These are phyloP conservation scores for Dolichallabes microphthalmus DNA, from an alignment of 2,113 vertebrate genomes.

Conservation along the genomic window DNA sequence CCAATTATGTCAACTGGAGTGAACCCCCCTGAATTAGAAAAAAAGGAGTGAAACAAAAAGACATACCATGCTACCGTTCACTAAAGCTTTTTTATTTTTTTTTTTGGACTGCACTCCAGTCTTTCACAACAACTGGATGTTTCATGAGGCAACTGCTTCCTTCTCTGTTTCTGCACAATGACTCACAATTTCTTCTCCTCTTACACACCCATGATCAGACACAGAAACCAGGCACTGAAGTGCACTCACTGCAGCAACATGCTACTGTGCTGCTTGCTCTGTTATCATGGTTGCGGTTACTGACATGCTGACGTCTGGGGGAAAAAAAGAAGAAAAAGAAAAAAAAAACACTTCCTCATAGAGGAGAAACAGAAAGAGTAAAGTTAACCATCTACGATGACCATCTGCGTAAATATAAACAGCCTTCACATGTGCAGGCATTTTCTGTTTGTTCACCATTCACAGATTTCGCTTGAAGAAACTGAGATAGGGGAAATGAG, in stretches of 20 bases:
- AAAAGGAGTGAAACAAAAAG: slow-evolving; percentile 27
- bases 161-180: slow-evolving; percentile 33
- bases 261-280: neutral
- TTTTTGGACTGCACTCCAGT: neutral
- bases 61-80: slow-evolving; percentile 13
- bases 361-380: slow-evolving; percentile 13
- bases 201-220: neutral
- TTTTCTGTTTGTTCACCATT: neutral
- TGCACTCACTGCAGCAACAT: neutral
- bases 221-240: neutral
- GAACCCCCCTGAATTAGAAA: slow-evolving; percentile 33
- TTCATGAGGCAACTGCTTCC: slow-evolving; percentile 38
- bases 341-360: slow-evolving; percentile 23
- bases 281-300: neutral
- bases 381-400: neutral
- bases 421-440: slow-evolving; percentile 4
- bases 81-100: neutral
- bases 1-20: slow-evolving; percentile 38
- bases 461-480: slow-evolving; percentile 4
- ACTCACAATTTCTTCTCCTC: slow-evolving; percentile 31
- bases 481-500: neutral
- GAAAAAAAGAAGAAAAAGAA: too few relatives aligned
- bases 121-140: slow-evolving; percentile 29
- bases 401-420: slow-evolving; percentile 23
- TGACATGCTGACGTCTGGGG: slow-evolving; percentile 3